Evolutionary conservation across 2,888 invertebrate species (phyloP), one percentile per base, ranked within the genome.

Genomic region (Himalopsyche kuldschensis): DNA sequence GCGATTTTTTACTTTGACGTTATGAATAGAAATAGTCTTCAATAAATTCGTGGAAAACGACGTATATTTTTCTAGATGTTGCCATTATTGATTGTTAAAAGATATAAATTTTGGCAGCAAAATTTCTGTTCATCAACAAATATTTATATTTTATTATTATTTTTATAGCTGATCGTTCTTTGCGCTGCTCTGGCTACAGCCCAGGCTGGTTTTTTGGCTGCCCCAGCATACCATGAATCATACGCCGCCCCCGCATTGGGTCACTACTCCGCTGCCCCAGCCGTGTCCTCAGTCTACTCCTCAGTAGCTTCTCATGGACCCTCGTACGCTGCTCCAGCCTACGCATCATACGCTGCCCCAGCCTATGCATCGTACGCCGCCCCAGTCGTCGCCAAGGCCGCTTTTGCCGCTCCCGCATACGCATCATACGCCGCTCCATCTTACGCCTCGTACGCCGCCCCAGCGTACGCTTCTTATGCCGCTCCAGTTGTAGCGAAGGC

Each of bases 201-300:
- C 78, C 84, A 85, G 41, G 86, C 86, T 78, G 85, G 86, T 75
- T 30, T 82, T 4, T 76, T 79, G 79, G 85, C 85, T 24, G 80
- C 78, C 11, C 84, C 80, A 24, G 82, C 83, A 30, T 75, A 88
- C 79, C 88, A 88, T 41, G 41, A 41, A 79, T 85, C 89, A 30
- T 86, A 87, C 81, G 88, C 87, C 76, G 88, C 89, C 79, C 87
- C 87, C 20, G 87, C 85, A 85, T 27, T 79, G 80, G 85, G 24
- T 69, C 84, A 85, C 81, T 87, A 87, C 77, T 87, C 89, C 79
- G 87, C 88, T 76, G 89, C 89, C 10, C 89, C 89, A 3, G 88
- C 88, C 17, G 89, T 89, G 8, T 88, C 89, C 0, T 88, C 85
- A 4, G 87, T 87, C 79, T 85, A 87, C 85, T 85, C 87, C 84